These are phyloP conservation scores for Tangara arthus DNA, from an alignment of 2,797 vertebrate genomes.

Conservation along the genomic window DNA sequence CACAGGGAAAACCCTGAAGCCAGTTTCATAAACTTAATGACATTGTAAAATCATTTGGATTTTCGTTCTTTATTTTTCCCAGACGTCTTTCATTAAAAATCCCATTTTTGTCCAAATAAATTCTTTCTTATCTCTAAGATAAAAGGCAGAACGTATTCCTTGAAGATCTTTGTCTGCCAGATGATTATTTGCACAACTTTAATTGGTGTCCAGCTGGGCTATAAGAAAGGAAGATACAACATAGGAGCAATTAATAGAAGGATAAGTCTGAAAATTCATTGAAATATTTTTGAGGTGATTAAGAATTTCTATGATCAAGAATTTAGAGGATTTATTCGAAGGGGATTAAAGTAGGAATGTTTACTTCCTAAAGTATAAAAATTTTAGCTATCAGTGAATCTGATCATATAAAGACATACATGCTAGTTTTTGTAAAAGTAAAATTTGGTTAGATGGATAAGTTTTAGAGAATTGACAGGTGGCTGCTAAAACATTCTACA, in stretches of 20 bases:
- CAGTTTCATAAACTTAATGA: conserved; percentile 71
- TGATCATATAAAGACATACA: not conserved
- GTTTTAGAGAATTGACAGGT: not conserved
- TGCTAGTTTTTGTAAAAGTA: conserved; percentile 12
- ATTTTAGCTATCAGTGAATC: not conserved
- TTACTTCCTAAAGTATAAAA: conserved; percentile 1
- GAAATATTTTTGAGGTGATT: conserved; percentile 60
- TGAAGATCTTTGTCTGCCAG: conserved; percentile 38
- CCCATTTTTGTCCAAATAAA: conserved; percentile 70
- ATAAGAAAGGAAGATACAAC: conserved; percentile 52
- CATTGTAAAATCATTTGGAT: conserved; percentile 65
- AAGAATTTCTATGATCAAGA: conserved; percentile 64
- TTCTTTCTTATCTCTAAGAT: conserved; percentile 57
- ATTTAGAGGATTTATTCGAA: not conserved
- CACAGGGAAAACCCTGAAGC: conserved; percentile 68
- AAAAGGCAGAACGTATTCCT: conserved; percentile 64
- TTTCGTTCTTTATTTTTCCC: conserved; percentile 73
- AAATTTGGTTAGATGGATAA: not conserved
- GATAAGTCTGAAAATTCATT: conserved; percentile 69
- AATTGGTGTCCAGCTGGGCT: conserved; percentile 66
- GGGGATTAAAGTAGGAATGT: conserved; percentile 2
- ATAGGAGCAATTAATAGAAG: conserved; percentile 69
- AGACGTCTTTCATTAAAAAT: conserved; percentile 74
- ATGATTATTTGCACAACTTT: conserved; percentile 65
- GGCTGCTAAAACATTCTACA: not conserved